Conservation (phyloP, 2,888 invertebrate species). For the Serrognathus titanus region DNA sequence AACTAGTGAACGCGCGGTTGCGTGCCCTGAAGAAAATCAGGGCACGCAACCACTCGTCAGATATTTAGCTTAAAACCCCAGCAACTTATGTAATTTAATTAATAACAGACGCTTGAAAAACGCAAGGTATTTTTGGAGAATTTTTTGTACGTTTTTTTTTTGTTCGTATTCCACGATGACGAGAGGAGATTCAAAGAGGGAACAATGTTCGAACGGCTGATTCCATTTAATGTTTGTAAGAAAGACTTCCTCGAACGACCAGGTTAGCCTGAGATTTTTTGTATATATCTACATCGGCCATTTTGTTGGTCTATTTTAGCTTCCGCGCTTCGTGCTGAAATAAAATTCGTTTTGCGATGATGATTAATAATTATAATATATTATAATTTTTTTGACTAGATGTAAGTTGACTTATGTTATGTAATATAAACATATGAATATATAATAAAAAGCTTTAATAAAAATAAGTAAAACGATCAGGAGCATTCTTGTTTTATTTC, state of each 20-base stretch:
- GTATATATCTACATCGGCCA: constrained; percentile 46
- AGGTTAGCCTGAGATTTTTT: constrained; percentile 45
- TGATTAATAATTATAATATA: constrained; percentile 13
- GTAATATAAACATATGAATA: constrained; percentile 13
- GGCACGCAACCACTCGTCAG: background rate
- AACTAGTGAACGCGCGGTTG: too few relatives aligned
- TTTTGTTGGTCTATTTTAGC: constrained; percentile 28
- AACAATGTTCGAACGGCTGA: constrained; percentile 38
- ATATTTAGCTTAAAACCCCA: constrained; percentile 12
- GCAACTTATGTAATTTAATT: background rate
- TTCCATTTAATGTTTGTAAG: constrained; percentile 24
- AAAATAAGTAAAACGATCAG: constrained; percentile 17
- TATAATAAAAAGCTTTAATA: constrained; percentile 23
- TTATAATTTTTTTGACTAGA: constrained; percentile 28
- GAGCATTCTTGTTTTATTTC: too few relatives aligned
- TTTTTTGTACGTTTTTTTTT: constrained; percentile 15
- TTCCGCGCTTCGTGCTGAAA: constrained; percentile 16
- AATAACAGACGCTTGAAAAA: constrained; percentile 31
- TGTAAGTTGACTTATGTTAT: constrained; percentile 29
- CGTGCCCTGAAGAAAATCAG: too few relatives aligned
- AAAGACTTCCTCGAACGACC: constrained; percentile 44
- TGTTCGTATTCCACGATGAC: constrained; percentile 18
- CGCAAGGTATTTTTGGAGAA: constrained; percentile 26
- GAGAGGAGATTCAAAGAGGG: constrained; percentile 28
- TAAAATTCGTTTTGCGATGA: constrained; percentile 7